Conservation (phyloP, 1,140 invertebrate genomes). For the Stenopsyche tienmushanensis region DNA sequence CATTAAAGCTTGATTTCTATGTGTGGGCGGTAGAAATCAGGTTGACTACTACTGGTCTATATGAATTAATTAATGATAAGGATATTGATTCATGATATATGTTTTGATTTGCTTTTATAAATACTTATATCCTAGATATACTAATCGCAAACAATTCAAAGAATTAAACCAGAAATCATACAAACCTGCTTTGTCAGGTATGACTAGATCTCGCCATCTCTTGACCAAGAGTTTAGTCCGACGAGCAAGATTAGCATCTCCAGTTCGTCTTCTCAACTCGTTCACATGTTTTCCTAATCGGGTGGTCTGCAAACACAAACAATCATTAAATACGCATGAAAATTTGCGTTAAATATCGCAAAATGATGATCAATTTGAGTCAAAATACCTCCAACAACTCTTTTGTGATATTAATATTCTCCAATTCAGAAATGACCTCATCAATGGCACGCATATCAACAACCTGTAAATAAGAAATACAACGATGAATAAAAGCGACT, state of each 20-base stretch:
- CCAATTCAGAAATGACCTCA: slow-evolving; percentile 89
- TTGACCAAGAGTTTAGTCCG: slow-evolving; percentile 88
- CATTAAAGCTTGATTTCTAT: no score
- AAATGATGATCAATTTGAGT: background rate
- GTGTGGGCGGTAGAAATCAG: no score
- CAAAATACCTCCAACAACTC: slow-evolving; percentile 88
- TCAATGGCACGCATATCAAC: slow-evolving; percentile 90
- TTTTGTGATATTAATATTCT: slow-evolving; percentile 91
- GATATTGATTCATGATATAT: no score
- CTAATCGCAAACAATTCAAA: no score
- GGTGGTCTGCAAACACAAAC: slow-evolving; percentile 61
- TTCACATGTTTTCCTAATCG: slow-evolving; percentile 93
- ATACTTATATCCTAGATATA: no score
- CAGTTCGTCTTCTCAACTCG: slow-evolving; percentile 82
- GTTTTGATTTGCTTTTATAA: no score
- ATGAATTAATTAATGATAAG: no score
- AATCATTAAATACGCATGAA: slow-evolving; percentile 5
- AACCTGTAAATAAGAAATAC: slow-evolving; percentile 68
- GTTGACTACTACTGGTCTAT: no score
- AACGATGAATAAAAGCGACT: no score
- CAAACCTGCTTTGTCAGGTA: slow-evolving; percentile 55
- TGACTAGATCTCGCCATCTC: slow-evolving; percentile 82
- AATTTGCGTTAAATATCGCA: background rate
- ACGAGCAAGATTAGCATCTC: slow-evolving; percentile 76
- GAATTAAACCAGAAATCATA: background rate